A percentile compares a stretch with the other conserved stretches of the same genome.
Evolutionary conservation across 2,888 invertebrate species (phyloP).

Genomic region (Pollenia amentaria): DNA sequence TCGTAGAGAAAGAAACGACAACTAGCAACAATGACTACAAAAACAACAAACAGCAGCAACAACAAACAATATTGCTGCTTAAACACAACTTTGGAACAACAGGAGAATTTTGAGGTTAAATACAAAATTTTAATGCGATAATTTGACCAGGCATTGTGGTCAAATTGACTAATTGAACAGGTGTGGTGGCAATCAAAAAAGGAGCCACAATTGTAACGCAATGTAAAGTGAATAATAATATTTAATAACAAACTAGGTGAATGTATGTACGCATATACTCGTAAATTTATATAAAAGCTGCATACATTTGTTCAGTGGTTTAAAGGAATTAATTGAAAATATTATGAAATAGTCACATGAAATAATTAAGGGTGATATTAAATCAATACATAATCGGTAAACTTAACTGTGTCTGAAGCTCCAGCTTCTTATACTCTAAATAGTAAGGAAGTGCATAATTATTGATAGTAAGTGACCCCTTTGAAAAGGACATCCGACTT

Average conservation of each 20-base stretch:
- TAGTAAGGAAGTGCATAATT: too few relatives aligned
- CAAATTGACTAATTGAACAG: conserved; percentile 84
- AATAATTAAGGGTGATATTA: too few relatives aligned
- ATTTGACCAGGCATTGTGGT: conserved; percentile 84
- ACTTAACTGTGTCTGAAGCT: too few relatives aligned
- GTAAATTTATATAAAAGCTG: conserved; percentile 19
- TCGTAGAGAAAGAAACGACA: conserved; percentile 39
- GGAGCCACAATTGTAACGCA: conserved; percentile 74
- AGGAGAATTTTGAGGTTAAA: conserved; percentile 80
- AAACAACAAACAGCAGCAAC: conserved; percentile 43
- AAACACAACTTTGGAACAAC: conserved; percentile 58
- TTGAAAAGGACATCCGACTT: too few relatives aligned
- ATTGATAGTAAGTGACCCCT: too few relatives aligned
- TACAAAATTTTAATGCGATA: conserved; percentile 84
- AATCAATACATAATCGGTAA: too few relatives aligned
- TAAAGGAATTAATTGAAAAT: background rate
- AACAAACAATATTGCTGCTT: conserved; percentile 44
- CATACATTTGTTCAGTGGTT: conserved; percentile 13
- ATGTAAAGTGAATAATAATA: conserved; percentile 74
- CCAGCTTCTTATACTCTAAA: too few relatives aligned
- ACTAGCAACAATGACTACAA: conserved; percentile 25
- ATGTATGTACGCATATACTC: background rate
- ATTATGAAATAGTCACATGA: too few relatives aligned
- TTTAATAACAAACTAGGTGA: conserved; percentile 59
- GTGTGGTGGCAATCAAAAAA: conserved; percentile 78